Evolutionary conservation across 2,113 vertebrate genomes (phyloP).

Genomic region (Pteruthius melanotis): DNA sequence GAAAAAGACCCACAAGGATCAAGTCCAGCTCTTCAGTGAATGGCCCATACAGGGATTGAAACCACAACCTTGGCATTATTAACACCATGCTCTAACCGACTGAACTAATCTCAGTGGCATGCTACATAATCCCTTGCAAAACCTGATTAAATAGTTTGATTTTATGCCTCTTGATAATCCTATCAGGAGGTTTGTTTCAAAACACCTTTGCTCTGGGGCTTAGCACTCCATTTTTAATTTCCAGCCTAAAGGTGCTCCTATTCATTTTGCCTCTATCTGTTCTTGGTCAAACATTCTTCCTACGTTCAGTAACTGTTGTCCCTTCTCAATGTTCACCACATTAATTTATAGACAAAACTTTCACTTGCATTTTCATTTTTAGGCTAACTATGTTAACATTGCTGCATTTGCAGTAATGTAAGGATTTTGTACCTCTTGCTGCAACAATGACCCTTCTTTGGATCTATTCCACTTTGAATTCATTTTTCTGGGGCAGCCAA

Average conservation of each 20-base stretch:
- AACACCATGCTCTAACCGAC: not conserved
- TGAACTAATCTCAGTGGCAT: not conserved
- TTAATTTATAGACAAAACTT: not conserved
- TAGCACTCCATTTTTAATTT: not conserved
- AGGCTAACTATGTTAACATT: not conserved
- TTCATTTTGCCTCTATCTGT: not conserved
- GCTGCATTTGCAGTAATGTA: not conserved
- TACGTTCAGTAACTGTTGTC: not conserved
- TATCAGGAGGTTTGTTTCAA: not conserved
- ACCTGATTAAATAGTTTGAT: conserved; percentile 2
- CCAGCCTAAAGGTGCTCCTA: not conserved
- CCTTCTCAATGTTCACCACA: not conserved
- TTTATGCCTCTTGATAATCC: not conserved
- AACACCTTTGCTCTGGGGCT: conserved; percentile 6
- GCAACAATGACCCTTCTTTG: not conserved
- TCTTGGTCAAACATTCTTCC: not conserved
- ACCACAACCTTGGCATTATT: not conserved
- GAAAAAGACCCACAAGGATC: not conserved
- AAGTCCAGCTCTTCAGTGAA: not conserved
- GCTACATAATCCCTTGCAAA: not conserved
- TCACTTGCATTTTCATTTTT: not conserved
- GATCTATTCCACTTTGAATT: not conserved
- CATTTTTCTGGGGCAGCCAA: not conserved
- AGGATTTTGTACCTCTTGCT: not conserved
- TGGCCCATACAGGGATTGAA: not conserved